Evolutionary conservation across 2,113 vertebrate species (phyloP), one percentile per base, ranked within the genome.

Genomic region (Neofelis nebulosa): DNA sequence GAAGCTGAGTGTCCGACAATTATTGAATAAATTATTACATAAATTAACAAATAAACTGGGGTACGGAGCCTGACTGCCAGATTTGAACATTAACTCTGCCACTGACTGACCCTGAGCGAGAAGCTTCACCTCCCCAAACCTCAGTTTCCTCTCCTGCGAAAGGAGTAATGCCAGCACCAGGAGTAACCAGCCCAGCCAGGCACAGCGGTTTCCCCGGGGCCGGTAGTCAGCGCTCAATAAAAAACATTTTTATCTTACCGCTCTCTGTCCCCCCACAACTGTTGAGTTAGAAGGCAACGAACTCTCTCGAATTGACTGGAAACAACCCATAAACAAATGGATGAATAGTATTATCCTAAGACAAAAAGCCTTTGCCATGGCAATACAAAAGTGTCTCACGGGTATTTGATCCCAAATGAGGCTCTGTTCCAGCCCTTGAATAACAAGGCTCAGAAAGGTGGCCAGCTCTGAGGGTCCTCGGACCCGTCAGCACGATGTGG

Each of bases 311-410:
- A 52, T 33, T 36, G 66, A 33, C 57, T 36, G 68, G 65, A 82
- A 65, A 74, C 48, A 92, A 33, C 10, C 41, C 63, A 27, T 21
- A 38, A 50, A 15, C 48, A 15, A 33, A 27, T 2, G 4, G 19
- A 7, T 13, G 4, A 41, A 1, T 10, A 31, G 41, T 1, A 7
- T 16, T 6, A 10, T 16, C 38, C 48, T 23, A 25, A 48, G 48
- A 80, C 55, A 31, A 33, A 76, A 76, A 29, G 23, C 3, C 4
- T 57, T 33, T 16, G 50, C 41, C 23, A 2, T 1, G 16, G 55
- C 2, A 3, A 68, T 4, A 13, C 0, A 18, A 5, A 73, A 21
- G 57, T 13, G 18, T 19, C 81, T 38, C 8, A 0, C 1, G 4
- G 55, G 23, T 6, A 5, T 25, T 36, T 63, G n/a, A 48, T 38